A percentile compares a stretch with the other conserved stretches of the same genome.
Evolutionary conservation across 1,140 invertebrate genomes (phyloP).

Genomic region (Papilio xuthus): DNA sequence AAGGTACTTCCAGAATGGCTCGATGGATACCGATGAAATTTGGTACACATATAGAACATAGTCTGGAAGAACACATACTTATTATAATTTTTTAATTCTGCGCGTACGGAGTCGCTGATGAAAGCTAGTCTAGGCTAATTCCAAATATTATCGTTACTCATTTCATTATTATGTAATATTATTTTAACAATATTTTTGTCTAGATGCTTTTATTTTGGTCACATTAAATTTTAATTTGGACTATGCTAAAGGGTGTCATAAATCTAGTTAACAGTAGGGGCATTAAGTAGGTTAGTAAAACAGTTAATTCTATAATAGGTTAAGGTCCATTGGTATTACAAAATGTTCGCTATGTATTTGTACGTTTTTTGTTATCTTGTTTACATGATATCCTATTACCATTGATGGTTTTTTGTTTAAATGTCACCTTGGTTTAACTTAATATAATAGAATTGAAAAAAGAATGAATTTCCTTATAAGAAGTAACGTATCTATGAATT

Average conservation of each 20-base stretch:
- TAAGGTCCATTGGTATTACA: constrained; percentile 25
- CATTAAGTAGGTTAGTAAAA: constrained; percentile 29
- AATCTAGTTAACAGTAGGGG: constrained; percentile 2
- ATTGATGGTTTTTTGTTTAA: constrained; percentile 21
- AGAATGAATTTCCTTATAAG: neutral
- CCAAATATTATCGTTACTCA: neutral
- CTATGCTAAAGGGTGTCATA: neutral
- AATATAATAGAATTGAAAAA: neutral
- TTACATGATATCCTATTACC: neutral
- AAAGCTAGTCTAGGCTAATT: no score
- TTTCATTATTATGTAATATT: no score
- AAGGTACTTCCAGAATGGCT: no score
- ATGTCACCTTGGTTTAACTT: neutral
- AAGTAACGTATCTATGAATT: neutral
- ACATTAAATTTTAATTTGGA: constrained; percentile 1
- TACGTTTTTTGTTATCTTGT: neutral
- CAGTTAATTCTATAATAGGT: constrained; percentile 31
- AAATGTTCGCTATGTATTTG: constrained; percentile 27
- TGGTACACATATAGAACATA: no score
- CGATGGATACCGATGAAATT: no score
- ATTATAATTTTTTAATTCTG: no score
- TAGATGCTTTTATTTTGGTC: neutral
- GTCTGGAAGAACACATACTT: no score
- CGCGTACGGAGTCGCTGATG: no score
- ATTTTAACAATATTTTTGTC: no score